phyloP scores from a whole-genome alignment of 1,140 invertebrate genomes.

The Anadara kagoshimensis region DNA sequence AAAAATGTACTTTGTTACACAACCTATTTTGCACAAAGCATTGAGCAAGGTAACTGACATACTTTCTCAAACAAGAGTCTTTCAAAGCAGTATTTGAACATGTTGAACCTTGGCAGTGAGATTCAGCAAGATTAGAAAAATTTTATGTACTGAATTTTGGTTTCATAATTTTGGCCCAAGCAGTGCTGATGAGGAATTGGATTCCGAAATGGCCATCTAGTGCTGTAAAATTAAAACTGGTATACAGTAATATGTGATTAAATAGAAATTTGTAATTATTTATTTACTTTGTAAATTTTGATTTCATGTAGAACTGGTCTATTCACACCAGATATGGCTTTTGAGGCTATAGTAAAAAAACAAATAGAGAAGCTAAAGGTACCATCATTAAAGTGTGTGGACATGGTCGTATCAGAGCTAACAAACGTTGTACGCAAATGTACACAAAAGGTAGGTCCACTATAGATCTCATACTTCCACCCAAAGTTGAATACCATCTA shows the following conservation, averaged over 20 bases:
- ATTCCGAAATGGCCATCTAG: too few relatives aligned
- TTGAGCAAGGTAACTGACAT: too few relatives aligned
- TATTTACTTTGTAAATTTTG: not conserved
- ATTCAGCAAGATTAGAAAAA: too few relatives aligned
- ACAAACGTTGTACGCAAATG: conserved; percentile 95
- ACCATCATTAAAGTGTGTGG: conserved; percentile 98
- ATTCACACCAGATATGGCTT: conserved; percentile 99
- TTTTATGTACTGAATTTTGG: not conserved
- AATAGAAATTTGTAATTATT: not conserved
- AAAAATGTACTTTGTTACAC: too few relatives aligned
- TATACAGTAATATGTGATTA: too few relatives aligned
- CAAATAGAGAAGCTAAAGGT: conserved; percentile 97
- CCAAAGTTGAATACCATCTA: too few relatives aligned
- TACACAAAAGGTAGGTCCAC: conserved; percentile 28
- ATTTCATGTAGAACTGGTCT: conserved; percentile 86
- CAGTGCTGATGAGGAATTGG: too few relatives aligned
- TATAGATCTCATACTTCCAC: conserved; percentile 73
- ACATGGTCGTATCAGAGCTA: conserved; percentile 94
- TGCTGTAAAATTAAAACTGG: too few relatives aligned
- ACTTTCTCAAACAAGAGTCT: too few relatives aligned
- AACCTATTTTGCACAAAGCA: too few relatives aligned
- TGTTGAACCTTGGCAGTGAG: not conserved
- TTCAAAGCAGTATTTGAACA: too few relatives aligned
- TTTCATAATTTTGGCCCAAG: too few relatives aligned
- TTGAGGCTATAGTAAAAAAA: conserved; percentile 99